These are phyloP conservation scores for Chionomys nivalis DNA, from an alignment of 2,113 vertebrate genomes.

Conservation along the genomic window DNA sequence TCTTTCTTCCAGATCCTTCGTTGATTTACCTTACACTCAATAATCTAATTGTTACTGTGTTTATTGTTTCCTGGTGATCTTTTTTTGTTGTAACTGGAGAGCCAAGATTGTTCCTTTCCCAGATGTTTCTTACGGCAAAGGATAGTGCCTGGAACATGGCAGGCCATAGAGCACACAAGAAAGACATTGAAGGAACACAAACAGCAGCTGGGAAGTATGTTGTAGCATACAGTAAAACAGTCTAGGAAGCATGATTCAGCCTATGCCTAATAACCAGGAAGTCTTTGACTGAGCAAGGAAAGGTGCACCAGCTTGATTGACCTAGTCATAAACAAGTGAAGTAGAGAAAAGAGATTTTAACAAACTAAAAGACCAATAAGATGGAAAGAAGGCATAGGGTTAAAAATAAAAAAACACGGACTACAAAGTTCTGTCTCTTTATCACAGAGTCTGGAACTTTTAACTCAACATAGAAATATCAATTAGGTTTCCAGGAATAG, in stretches of 20 bases:
- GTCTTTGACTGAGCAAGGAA: neutral
- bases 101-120: neutral
- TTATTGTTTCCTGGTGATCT: neutral
- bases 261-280: neutral
- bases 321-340: neutral
- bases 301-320: neutral
- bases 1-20: neutral
- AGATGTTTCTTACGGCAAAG: neutral
- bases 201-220: neutral
- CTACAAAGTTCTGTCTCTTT: neutral
- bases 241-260: neutral
- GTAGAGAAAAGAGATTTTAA: neutral
- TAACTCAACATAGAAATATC: constrained; percentile 11
- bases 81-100: neutral
- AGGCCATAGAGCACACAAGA: neutral
- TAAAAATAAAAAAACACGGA: constrained; percentile 14
- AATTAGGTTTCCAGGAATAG: neutral
- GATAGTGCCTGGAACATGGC: neutral
- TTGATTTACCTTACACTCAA: neutral
- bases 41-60: neutral
- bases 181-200: neutral
- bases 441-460: neutral
- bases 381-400: neutral
- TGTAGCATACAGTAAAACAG: neutral
- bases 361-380: constrained; percentile 10